Evolutionary conservation across 2,797 vertebrate genomes (phyloP).

Genomic region (Bryconaethiops microstoma): DNA sequence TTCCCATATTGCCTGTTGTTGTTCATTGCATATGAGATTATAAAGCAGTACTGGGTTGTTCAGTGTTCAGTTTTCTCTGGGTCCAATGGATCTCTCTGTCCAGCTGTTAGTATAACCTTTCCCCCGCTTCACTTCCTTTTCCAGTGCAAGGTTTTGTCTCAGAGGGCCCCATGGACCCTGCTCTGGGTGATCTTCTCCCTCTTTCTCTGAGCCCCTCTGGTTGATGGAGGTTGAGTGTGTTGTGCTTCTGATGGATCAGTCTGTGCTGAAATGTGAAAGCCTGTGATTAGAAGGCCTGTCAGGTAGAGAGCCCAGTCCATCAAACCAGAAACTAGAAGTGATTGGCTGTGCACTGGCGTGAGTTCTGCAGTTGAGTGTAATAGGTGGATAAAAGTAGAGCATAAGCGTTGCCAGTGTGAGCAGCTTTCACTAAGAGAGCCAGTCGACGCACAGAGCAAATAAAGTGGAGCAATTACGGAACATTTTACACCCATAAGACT

Average conservation of each 20-base stretch:
- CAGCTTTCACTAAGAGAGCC: too few species aligned
- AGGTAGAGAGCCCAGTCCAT: neutral
- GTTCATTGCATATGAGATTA: neutral
- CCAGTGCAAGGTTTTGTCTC: constrained; percentile 17
- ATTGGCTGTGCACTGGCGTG: neutral
- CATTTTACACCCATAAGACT: too few species aligned
- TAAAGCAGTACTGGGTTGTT: neutral
- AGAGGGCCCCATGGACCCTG: neutral
- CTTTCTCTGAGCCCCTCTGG: neutral
- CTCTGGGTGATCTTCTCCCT: neutral
- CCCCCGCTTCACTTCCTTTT: constrained; percentile 21
- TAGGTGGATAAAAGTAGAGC: too few species aligned
- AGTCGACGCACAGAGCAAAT: too few species aligned
- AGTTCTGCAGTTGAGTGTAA: neutral
- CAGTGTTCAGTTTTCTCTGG: neutral
- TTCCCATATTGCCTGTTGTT: too few species aligned
- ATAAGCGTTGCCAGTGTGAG: too few species aligned
- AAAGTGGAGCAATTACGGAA: too few species aligned
- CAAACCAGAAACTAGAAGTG: neutral
- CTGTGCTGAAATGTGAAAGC: neutral
- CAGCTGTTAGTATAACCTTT: constrained; percentile 30
- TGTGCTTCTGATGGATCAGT: constrained; percentile 1
- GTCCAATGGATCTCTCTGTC: neutral
- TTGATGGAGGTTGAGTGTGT: neutral
- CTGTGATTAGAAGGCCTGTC: neutral